These are phyloP conservation scores for Abramis brama DNA, from an alignment of 2,113 vertebrate species.

Conservation along the genomic window DNA sequence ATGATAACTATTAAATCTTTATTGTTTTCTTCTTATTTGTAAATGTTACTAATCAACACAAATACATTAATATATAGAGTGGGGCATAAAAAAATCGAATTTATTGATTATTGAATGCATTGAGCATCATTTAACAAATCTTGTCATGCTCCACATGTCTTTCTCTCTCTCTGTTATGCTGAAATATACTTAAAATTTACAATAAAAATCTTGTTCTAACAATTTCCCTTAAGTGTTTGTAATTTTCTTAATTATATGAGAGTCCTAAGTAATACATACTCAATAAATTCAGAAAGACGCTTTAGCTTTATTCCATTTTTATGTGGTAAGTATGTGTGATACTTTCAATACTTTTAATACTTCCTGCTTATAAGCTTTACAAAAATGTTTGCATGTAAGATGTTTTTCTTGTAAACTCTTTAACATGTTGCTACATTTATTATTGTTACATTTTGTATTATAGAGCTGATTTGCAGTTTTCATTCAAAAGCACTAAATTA, in stretches of 20 bases:
- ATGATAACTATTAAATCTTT: background rate
- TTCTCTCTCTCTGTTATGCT: background rate
- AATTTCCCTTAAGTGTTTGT: background rate
- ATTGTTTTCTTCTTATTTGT: background rate
- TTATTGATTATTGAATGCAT: background rate
- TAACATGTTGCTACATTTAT: too few species aligned
- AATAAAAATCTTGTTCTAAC: background rate
- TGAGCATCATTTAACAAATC: background rate
- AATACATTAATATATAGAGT: background rate
- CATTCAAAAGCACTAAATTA: background rate
- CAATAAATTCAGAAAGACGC: background rate
- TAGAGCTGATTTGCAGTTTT: background rate
- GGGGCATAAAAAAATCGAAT: background rate
- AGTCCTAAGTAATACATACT: background rate
- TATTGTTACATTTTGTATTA: background rate
- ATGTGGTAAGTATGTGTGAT: background rate
- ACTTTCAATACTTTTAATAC: background rate
- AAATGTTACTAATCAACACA: background rate
- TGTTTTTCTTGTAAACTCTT: too few species aligned
- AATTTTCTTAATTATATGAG: too few species aligned
- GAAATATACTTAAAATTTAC: background rate
- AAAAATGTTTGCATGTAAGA: background rate
- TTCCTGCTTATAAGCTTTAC: background rate
- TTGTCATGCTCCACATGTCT: background rate
- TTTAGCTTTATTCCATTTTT: background rate